Evolutionary conservation across 2,113 vertebrate species (phyloP).

Genomic region (Pomatorhinus ruficollis): DNA sequence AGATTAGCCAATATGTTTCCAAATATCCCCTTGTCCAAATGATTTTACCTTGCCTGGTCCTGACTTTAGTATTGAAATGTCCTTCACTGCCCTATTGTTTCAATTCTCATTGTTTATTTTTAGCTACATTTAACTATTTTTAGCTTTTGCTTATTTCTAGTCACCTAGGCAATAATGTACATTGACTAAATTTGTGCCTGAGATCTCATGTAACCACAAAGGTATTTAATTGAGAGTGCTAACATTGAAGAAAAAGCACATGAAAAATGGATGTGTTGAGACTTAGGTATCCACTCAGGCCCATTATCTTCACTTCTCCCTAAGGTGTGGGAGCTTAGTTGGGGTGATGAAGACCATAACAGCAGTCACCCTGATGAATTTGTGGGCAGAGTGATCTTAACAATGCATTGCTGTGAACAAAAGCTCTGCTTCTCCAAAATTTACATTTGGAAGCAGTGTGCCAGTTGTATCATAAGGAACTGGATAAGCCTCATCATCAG

Average conservation of each 20-base stretch:
- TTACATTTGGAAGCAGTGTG: background rate
- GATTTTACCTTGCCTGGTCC: background rate
- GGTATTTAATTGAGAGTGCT: background rate
- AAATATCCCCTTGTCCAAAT: background rate
- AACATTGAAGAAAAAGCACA: background rate
- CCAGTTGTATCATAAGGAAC: background rate
- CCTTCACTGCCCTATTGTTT: background rate
- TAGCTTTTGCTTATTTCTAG: background rate
- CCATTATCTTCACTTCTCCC: background rate
- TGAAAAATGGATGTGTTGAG: background rate
- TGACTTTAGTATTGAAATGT: background rate
- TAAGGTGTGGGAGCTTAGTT: background rate
- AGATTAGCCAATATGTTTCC: background rate
- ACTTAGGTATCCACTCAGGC: background rate
- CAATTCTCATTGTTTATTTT: background rate
- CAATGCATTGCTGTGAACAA: fast-evolving
- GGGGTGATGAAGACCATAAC: background rate
- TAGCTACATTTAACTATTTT: background rate
- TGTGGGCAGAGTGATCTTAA: background rate
- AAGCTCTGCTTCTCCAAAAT: background rate
- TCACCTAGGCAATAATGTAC: background rate
- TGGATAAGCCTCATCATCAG: background rate
- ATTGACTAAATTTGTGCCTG: background rate
- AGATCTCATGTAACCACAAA: background rate
- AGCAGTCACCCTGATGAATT: background rate